Conservation (phyloP, 2,113 vertebrate genomes). For the Mobula hypostoma region DNA sequence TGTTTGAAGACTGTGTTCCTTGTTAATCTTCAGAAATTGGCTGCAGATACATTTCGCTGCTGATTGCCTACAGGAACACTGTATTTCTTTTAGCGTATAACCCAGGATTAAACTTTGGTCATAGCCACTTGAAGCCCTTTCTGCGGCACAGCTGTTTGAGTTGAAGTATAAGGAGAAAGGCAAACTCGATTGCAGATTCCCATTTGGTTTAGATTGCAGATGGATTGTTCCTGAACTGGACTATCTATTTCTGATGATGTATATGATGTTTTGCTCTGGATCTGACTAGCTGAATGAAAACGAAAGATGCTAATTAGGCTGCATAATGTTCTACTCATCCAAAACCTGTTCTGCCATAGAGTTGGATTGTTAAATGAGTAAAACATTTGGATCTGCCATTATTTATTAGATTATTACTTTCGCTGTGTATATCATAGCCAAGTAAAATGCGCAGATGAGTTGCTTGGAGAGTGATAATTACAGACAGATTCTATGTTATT, state of each 20-base stretch:
- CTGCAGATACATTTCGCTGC: neutral
- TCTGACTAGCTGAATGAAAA: neutral
- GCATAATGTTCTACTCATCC: neutral
- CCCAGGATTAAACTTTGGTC: neutral
- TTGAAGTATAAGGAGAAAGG: neutral
- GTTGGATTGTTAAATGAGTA: neutral
- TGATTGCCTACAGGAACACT: slow-evolving; percentile 5
- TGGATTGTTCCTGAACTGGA: neutral
- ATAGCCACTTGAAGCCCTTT: neutral
- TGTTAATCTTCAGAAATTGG: neutral
- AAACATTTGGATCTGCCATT: too few species aligned
- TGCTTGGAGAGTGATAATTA: neutral
- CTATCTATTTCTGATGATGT: neutral
- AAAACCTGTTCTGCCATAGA: neutral
- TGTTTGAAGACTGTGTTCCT: neutral
- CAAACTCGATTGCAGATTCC: neutral
- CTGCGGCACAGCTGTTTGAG: neutral
- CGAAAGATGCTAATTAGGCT: neutral
- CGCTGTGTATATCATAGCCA: too few species aligned
- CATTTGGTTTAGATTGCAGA: neutral
- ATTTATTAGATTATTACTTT: too few species aligned
- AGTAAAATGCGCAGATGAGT: neutral
- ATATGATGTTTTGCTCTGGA: neutral
- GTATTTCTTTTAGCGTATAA: neutral
- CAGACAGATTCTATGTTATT: neutral